Base-by-base conservation (phyloP, 2,797 vertebrate species). In the Anisognathus igniventris region DNA sequence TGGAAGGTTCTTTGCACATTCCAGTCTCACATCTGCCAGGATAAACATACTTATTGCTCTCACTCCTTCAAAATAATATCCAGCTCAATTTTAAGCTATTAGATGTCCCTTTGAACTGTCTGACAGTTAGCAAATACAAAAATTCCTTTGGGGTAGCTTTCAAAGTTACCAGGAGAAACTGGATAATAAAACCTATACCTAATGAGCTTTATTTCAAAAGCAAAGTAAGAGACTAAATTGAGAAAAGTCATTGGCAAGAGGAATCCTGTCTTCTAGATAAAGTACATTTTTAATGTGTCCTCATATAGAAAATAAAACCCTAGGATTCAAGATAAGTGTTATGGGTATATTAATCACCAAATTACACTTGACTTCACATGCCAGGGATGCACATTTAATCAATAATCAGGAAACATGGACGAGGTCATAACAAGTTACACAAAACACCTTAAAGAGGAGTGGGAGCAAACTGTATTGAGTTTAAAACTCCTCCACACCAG, bases 1-100 rank as follows among this genome's bases (percentile, higher is more conserved):
- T 37, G 60, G 65, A 93, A 90, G 27, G 50, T 62, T 78, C 31
- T 18, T 76, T 21, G 62, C 65, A 68, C 39, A 37, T 30, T 57
- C 17, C 6, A 27, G 44, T 31, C 70, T 74, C 39, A 53, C 57
- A 71, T 65, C 79, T 14, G 1, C 30, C n/a, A 39, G 20, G 40
- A 79, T 56, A 70, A 74, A 65, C 20, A 40, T 18, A 51, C 56
- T 77, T 73, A 70, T 7, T 62, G 68, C 30, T 25, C 27, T 23
- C 17, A 27, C 28, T 62, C 39, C 53, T 81, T 60, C 44, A 78
- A 83, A 93, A 73, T 89, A 75, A 84, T 85, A 75, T 28, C 47
- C 31, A 51, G 67, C 72, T 96, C 60, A 51, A 81, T 56, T 88
- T 91, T 65, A 94, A 91, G 84, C 70, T 68, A 79, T 83, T 73